Base-by-base conservation (phyloP, 2,888 invertebrate genomes). In the Drosophila neonasuta region DNA sequence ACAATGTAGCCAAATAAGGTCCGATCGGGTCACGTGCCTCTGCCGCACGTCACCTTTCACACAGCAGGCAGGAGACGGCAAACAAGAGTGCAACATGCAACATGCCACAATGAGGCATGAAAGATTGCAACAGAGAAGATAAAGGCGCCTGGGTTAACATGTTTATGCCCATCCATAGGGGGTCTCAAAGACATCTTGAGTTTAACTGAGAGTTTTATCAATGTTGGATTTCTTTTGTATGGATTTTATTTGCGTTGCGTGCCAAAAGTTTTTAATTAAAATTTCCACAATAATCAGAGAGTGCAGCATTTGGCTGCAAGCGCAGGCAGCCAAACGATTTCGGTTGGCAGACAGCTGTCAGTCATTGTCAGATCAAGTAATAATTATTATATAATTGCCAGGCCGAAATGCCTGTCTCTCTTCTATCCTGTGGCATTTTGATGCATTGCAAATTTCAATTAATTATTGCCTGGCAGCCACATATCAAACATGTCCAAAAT, bases 301-400 rank as follows among this genome's bases (percentile, higher is more conserved):
- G 64, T 75, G 64, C 76, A 71, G 64, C 63, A 68, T 74, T 64
- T 60, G 46, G 67, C 32, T 71, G 59, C 66, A 71, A 17, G 36
- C 36, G n/a, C 5, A 36, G 6, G 36, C n/a, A 36, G 36, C n/a
- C 34, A n/a, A 44, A 24, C 54, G 24, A 34, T 36, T 52, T 52
- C 29, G 10, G 56, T 58, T 65, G 59, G 42, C 72, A 72, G 68
- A 46, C 71, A 75, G 76, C 76, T 68, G 76, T 65, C 77, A 68
- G 68, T 79, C 73, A 71, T 34, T 69, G 66, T 63, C 68, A 60
- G 56, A 65, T 68, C 64, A 50, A 59, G 72, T 48, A 30, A 61
- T 80, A 81, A 77, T 76, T 73, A 79, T 79, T 59, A 72, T 77
- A 80, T 83, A 80, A 83, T 79, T 78, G 69, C 71, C 63, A 58